phyloP scores from a whole-genome alignment of 2,113 vertebrate genomes.

The Nibea coibor region DNA sequence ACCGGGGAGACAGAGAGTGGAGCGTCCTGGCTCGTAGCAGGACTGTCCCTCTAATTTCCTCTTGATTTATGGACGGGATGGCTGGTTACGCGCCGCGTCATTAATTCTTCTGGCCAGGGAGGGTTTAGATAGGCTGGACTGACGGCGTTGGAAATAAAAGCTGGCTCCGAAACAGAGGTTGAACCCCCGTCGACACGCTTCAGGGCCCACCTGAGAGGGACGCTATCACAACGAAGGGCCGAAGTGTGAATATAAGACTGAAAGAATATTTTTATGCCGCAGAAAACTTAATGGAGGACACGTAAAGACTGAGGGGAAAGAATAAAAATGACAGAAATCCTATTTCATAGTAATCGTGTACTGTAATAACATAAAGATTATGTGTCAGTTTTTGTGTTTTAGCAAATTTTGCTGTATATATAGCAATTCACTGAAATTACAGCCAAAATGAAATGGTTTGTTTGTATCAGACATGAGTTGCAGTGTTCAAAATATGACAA shows the following conservation, averaged over 20 bases:
- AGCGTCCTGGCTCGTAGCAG: conserved; percentile 64
- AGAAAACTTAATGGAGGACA: conserved; percentile 5
- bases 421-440: not conserved
- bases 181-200: conserved; percentile 42
- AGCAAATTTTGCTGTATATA: not conserved
- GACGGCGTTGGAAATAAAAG: conserved; percentile 81
- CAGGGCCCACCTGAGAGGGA: conserved; percentile 57
- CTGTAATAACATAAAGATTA: not conserved
- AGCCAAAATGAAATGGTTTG: conserved; percentile 4
- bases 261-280: not conserved
- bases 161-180: conserved; percentile 62
- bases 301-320: not conserved
- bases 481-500: conserved; percentile 9
- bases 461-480: conserved; percentile 12
- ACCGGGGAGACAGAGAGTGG: conserved; percentile 68
- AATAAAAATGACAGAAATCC: not conserved
- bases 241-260: not conserved
- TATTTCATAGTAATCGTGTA: not conserved
- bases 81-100: conserved; percentile 88
- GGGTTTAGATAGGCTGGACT: conserved; percentile 80
- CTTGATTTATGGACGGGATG: conserved; percentile 95
- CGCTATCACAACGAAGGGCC: conserved; percentile 25
- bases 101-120: conserved; percentile 87
- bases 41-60: conserved; percentile 91
- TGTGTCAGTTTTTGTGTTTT: not conserved